Base-by-base conservation (phyloP, 1,140 invertebrate genomes). In the Bombus affinis region DNA sequence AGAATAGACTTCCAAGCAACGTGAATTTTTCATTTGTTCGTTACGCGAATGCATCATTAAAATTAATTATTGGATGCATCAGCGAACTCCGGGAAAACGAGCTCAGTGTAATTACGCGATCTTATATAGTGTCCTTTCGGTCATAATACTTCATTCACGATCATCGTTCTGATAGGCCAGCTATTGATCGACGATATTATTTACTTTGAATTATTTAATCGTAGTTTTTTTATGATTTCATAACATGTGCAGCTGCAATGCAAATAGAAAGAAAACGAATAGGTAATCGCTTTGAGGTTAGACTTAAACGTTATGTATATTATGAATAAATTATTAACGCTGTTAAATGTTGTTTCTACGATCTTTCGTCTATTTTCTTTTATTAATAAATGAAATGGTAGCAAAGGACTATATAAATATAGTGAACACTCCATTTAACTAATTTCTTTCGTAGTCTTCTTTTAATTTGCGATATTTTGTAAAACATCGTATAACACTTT, bases 1-100 rank as follows among this genome's bases (percentile, higher is more conserved):
- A 70, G 84, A 53, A 81, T 57, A 74, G 59, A 74, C 59, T 47
- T 85, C 75, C 37, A 39, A 70, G 37, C 28, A 35, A 81, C 25
- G 44, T 73, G 57, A 73, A 74, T 85, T 79, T 84, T 85, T 73
- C 57, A 44, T 44, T 80, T 47, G 22, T 37, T n/a, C 44, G 65
- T 83, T 78, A 77, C 47, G 74, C 62, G 68, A 68, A 37, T 22
- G 12, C 42, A 6, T 32, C 76, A 53, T 80, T 73, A 37, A 72
- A 70, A 70, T 83, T 83, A 53, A 83, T 83, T 73, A 22, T 59
- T 25, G 15, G 53, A n/a, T 71, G 39, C 65, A 72, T 72, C 39
- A n/a, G 6, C 75, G 39, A 32, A 12, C 76, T 84, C 53, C 18
- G 25, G 10, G 47, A 80, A 84, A 84, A 72, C 37, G 15, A 5